These are phyloP conservation scores for Dorcus hopei DNA, from an alignment of 2,888 invertebrate species.

Conservation along the genomic window DNA sequence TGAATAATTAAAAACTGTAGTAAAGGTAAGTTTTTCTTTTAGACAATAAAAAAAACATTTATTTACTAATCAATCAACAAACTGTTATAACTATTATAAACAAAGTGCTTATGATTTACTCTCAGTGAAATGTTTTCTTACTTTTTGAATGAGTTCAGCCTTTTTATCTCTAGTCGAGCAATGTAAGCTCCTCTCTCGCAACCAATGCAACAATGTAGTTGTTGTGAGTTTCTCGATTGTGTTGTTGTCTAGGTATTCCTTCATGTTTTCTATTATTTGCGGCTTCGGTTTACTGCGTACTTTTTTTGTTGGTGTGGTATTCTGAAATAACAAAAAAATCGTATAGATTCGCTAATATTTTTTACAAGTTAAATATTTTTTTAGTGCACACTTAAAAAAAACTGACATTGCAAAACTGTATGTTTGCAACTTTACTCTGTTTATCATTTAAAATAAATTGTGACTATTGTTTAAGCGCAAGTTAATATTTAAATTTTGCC, in stretches of 20 bases:
- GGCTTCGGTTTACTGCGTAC: slow-evolving; percentile 25
- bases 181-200: slow-evolving; percentile 25
- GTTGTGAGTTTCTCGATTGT: slow-evolving; percentile 28
- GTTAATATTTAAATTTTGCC: too few species aligned
- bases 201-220: slow-evolving; percentile 26
- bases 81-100: not conserved
- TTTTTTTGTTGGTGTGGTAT: slow-evolving; percentile 23
- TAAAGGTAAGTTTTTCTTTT: too few species aligned
- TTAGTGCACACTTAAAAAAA: not conserved
- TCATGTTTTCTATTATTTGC: slow-evolving; percentile 27
- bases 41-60: too few species aligned
- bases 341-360: not conserved
- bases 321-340: slow-evolving; percentile 5
- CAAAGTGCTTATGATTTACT: too few species aligned
- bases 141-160: slow-evolving; percentile 27
- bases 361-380: not conserved
- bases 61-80: not conserved
- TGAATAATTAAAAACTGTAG: too few species aligned
- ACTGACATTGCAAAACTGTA: too few species aligned
- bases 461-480: too few species aligned
- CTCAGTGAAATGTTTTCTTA: slow-evolving; percentile 21
- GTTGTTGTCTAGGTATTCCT: slow-evolving; percentile 26
- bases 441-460: too few species aligned
- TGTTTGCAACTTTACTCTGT: too few species aligned
- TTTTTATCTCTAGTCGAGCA: slow-evolving; percentile 30